A percentile compares a stretch with the other conserved stretches of the same genome.
Conservation (phyloP, 92 coral and sea anemone species). For the Zoanthus solanderi region DNA sequence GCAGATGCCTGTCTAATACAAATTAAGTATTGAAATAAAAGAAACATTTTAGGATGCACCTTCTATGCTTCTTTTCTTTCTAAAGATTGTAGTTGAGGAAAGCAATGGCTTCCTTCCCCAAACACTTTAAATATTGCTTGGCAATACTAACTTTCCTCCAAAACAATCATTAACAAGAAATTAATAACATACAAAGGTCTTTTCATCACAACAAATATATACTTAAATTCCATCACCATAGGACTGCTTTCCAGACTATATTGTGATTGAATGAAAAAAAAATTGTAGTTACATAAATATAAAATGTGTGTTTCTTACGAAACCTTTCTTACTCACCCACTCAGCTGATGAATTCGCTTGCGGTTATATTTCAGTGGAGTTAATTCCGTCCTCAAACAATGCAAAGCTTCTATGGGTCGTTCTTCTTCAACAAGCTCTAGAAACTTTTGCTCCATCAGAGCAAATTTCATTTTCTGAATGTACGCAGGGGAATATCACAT, state of each 20-base stretch:
- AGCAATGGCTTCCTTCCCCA: background rate
- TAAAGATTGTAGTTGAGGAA: background rate
- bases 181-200: background rate
- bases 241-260: too few species aligned
- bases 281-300: background rate
- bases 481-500: background rate
- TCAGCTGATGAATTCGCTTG: constrained; percentile 89
- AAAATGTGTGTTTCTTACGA: too few species aligned
- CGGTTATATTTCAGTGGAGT: constrained; percentile 94
- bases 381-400: constrained; percentile 92
- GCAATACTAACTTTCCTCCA: background rate
- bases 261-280: background rate
- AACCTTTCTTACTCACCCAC: constrained; percentile 80
- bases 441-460: constrained; percentile 96
- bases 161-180: constrained; percentile 4
- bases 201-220: constrained; percentile 20
- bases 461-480: constrained; percentile 94
- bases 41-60: constrained; percentile 45
- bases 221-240: background rate
- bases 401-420: constrained; percentile 89
- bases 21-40: constrained; percentile 53
- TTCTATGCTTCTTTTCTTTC: constrained; percentile 9
- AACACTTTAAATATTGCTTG: background rate
- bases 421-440: constrained; percentile 93
- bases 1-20: constrained; percentile 19